Conservation (phyloP, 2,888 invertebrate genomes). For the Criorhina ranunculi region DNA sequence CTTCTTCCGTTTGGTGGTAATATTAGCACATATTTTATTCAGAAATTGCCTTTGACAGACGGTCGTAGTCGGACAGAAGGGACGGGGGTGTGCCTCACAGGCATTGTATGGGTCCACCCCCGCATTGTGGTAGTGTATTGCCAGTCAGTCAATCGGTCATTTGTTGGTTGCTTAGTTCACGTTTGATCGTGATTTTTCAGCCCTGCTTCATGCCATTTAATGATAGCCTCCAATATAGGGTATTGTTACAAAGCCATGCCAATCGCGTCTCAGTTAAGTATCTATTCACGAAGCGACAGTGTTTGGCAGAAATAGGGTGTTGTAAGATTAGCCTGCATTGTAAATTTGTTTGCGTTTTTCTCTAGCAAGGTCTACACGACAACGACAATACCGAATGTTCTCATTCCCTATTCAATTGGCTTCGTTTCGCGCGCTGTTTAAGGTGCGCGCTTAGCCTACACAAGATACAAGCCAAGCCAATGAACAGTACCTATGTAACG, state of each 20-base stretch:
- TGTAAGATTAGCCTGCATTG: slow-evolving; percentile 57
- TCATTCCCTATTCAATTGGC: slow-evolving; percentile 48
- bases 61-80: neutral
- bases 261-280: slow-evolving; percentile 39
- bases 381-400: slow-evolving; percentile 40
- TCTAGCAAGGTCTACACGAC: slow-evolving; percentile 54
- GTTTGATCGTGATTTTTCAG: slow-evolving; percentile 72
- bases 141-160: slow-evolving; percentile 74
- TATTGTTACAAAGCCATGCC: slow-evolving; percentile 44
- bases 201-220: slow-evolving; percentile 68
- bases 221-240: slow-evolving; percentile 58
- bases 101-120: slow-evolving; percentile 27
- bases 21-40: slow-evolving; percentile 60
- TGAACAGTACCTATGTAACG: slow-evolving; percentile 17
- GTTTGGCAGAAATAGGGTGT: slow-evolving; percentile 57
- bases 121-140: slow-evolving; percentile 41
- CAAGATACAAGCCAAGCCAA: slow-evolving; percentile 20
- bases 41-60: slow-evolving; percentile 63
- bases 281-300: slow-evolving; percentile 26
- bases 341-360: slow-evolving; percentile 48
- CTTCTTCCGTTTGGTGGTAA: slow-evolving; percentile 13
- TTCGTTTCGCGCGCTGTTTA: slow-evolving; percentile 51
- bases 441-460: slow-evolving; percentile 64
- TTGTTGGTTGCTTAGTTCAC: slow-evolving; percentile 52
- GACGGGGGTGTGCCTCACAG: neutral